Percentiles rank a stretch among this genome's conserved stretches.
Evolutionary conservation across 2,888 invertebrate genomes (phyloP).

Genomic region (Xestia sexstrigata): DNA sequence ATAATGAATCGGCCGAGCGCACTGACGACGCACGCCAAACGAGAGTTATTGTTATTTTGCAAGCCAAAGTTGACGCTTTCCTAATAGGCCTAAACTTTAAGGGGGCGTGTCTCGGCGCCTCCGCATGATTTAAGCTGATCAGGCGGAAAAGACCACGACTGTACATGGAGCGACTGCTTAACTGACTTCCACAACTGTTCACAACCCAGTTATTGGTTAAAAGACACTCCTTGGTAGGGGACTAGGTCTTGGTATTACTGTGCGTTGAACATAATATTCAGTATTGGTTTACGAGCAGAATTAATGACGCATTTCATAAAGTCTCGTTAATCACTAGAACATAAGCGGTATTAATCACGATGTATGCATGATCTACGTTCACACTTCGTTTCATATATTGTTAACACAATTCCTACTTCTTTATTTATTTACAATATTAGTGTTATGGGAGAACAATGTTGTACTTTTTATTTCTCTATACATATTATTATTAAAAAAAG

Average conservation of each 20-base stretch:
- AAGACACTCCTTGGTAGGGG: neutral
- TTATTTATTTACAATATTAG: slow-evolving; percentile 10
- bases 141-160: too few species aligned
- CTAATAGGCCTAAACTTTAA: too few species aligned
- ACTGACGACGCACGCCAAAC: too few species aligned
- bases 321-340: slow-evolving; percentile 36
- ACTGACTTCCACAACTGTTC: neutral
- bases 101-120: too few species aligned
- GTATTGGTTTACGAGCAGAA: slow-evolving; percentile 10
- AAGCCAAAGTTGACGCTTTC: too few species aligned
- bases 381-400: slow-evolving; percentile 30
- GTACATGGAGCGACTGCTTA: neutral
- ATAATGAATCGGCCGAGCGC: too few species aligned
- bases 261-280: neutral
- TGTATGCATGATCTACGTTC: slow-evolving; percentile 20
- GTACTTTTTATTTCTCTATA: neutral
- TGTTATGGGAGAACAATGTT: neutral
- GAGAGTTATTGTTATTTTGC: too few species aligned
- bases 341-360: slow-evolving; percentile 37
- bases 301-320: slow-evolving; percentile 42
- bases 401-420: slow-evolving; percentile 22
- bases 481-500: too few species aligned
- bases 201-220: neutral
- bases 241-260: neutral
- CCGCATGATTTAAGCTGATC: too few species aligned